Conservation (phyloP, 2,888 invertebrate species). For the Chirona hameri region DNA sequence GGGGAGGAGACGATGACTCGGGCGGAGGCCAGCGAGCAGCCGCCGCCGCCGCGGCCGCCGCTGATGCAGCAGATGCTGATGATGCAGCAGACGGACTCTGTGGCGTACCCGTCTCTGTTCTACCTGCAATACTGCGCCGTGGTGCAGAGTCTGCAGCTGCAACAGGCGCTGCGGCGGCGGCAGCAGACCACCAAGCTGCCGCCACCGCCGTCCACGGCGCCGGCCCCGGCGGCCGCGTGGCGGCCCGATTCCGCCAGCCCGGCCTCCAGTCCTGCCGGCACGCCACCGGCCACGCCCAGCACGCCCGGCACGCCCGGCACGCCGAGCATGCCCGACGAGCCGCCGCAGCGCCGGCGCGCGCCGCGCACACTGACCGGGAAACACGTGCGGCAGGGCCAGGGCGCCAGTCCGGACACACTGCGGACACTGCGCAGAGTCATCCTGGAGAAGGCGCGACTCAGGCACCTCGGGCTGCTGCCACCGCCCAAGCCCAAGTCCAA, state of each 20-base stretch:
- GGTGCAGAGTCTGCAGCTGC: conserved; percentile 28
- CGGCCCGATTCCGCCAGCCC: neutral
- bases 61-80: conserved; percentile 6
- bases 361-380: conserved; percentile 50
- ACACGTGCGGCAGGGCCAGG: conserved; percentile 50
- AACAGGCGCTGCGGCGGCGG: conserved; percentile 3
- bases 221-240: neutral
- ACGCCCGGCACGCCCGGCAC: neutral
- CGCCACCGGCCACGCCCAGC: neutral
- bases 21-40: too few species aligned
- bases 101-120: conserved; percentile 1
- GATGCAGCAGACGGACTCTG: neutral
- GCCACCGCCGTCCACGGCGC: neutral
- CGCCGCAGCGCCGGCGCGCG: conserved; percentile 43
- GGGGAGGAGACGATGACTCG: neutral
- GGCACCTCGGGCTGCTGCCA: conserved; percentile 30
- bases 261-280: neutral
- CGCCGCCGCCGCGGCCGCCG: neutral
- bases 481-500: conserved; percentile 8
- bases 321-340: neutral
- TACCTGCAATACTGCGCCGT: conserved; percentile 29
- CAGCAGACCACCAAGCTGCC: neutral
- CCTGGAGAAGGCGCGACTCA: conserved; percentile 45
- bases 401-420: conserved; percentile 48
- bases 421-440: conserved; percentile 49